Conservation (phyloP, 2,888 invertebrate genomes). For the Gymnocheta viridis region DNA sequence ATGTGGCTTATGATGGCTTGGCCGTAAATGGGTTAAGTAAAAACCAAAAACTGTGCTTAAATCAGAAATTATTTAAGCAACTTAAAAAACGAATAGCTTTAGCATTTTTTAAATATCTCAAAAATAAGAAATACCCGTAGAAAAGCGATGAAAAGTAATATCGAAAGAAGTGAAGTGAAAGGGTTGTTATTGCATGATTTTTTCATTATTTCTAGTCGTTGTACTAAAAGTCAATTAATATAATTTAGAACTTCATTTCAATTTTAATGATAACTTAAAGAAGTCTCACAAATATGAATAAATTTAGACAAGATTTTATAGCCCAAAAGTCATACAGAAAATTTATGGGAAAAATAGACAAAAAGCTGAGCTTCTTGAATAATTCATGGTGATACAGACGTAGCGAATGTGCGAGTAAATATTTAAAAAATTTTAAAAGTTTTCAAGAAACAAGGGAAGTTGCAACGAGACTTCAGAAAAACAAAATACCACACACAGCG, state of each 20-base stretch:
- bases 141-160: no score
- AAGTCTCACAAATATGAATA: not conserved
- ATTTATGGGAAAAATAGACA: not conserved
- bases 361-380: slow-evolving; percentile 9
- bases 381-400: slow-evolving; percentile 6
- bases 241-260: not conserved
- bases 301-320: not conserved
- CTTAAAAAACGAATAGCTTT: no score
- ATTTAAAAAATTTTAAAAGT: not conserved
- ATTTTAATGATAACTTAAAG: not conserved
- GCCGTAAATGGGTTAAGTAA: no score
- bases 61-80: no score
- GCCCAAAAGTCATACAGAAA: not conserved
- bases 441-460: not conserved
- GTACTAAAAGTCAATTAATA: not conserved
- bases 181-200: not conserved
- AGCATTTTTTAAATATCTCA: no score
- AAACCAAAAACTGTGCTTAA: no score
- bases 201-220: not conserved
- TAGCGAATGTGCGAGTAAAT: not conserved
- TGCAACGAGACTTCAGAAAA: not conserved
- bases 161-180: not conserved
- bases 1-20: no score
- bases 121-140: no score
- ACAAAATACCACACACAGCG: not conserved